These are phyloP conservation scores for Mobula birostris DNA, from an alignment of 2,113 vertebrate species.

Conservation along the genomic window DNA sequence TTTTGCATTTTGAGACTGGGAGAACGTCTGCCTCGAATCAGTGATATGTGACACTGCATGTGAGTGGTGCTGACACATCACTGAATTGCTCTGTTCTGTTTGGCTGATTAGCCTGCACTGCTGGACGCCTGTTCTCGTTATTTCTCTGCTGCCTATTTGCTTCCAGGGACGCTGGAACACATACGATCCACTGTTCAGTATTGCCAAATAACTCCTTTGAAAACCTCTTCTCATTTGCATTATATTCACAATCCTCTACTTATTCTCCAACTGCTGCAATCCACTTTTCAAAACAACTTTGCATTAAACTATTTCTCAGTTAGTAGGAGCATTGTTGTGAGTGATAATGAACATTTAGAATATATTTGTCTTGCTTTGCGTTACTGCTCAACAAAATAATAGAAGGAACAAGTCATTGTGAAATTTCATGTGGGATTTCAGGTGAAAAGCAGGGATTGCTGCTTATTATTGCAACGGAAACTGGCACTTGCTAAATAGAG, in stretches of 20 bases:
- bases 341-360: not conserved
- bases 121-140: too few relatives aligned
- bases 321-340: not conserved
- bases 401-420: not conserved
- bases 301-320: not conserved
- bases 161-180: too few relatives aligned
- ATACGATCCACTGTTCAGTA: not conserved
- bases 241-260: not conserved
- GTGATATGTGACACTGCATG: not conserved
- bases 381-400: not conserved
- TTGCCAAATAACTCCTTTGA: not conserved
- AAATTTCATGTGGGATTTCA: not conserved
- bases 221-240: not conserved
- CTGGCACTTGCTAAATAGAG: not conserved
- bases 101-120: too few relatives aligned
- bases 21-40: not conserved
- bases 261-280: not conserved
- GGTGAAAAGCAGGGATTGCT: not conserved
- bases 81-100: not conserved
- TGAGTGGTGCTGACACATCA: not conserved
- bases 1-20: not conserved
- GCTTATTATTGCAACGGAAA: not conserved
- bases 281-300: not conserved
- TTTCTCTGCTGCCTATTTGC: too few relatives aligned
- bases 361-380: not conserved